A percentile compares a stretch with the other conserved stretches of the same genome.
Evolutionary conservation across 92 coral and sea anemone species (phyloP).

Genomic region (Parazoanthus darwini): DNA sequence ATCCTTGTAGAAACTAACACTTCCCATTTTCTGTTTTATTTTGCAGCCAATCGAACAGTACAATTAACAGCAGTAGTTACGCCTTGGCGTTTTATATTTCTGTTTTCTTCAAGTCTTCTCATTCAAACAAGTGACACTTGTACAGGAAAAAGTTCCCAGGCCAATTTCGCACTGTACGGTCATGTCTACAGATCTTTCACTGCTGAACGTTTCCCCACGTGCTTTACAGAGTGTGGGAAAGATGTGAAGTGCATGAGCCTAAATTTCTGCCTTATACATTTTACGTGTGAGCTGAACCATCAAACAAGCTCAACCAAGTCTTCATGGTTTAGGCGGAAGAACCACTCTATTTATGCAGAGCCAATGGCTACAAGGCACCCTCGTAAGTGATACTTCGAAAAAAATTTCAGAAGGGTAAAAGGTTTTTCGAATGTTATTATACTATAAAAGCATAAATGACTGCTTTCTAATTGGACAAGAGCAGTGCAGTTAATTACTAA

Average conservation of each 20-base stretch:
- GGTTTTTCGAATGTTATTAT: no score
- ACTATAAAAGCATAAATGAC: no score
- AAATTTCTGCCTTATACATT: slow-evolving; percentile 11
- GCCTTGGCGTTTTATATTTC: not conserved
- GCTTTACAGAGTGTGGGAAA: not conserved
- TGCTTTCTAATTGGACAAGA: no score
- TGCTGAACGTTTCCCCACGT: not conserved
- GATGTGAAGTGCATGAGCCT: slow-evolving; percentile 17
- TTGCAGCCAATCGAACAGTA: no score
- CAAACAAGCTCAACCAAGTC: slow-evolving; percentile 20
- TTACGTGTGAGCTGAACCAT: slow-evolving; percentile 6
- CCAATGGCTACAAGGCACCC: no score
- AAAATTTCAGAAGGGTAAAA: no score
- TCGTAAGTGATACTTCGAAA: no score
- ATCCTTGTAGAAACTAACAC: no score
- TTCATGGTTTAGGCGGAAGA: not conserved
- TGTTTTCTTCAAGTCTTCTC: not conserved
- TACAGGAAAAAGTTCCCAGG: slow-evolving; percentile 6
- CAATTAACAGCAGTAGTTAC: not conserved
- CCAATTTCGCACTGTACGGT: not conserved
- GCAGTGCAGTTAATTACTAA: no score
- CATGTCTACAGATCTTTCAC: not conserved
- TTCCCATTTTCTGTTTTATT: no score
- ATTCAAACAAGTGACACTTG: not conserved
- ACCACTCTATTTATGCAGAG: no score